Evolutionary conservation across 2,113 vertebrate genomes (phyloP).

Genomic region (Orthonyx spaldingii): DNA sequence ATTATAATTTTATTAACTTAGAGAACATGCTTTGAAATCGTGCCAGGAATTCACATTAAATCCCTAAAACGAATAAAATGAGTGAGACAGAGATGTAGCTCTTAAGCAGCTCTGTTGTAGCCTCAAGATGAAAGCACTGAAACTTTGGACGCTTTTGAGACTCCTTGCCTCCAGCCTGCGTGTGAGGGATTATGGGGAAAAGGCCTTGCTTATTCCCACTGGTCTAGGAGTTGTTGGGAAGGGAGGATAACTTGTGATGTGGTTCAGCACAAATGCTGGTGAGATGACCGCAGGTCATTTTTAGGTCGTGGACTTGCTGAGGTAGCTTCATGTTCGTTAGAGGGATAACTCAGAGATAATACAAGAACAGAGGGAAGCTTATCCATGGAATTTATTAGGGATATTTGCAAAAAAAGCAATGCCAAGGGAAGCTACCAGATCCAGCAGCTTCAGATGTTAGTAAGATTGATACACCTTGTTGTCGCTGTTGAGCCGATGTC

Average conservation of each 20-base stretch:
- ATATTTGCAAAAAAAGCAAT: background rate
- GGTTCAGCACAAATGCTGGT: background rate
- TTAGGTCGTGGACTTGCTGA: background rate
- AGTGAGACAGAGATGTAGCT: background rate
- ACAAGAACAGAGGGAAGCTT: background rate
- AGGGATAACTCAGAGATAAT: background rate
- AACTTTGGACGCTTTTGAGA: conserved; percentile 2
- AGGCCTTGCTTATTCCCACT: background rate
- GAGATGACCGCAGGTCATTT: conserved; percentile 18
- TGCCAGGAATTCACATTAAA: conserved; percentile 20
- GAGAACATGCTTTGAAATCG: conserved; percentile 22
- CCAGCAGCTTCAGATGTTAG: background rate
- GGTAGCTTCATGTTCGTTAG: background rate
- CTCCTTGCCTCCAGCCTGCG: background rate
- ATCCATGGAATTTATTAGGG: background rate
- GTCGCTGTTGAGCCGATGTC: too few species aligned
- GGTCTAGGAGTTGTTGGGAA: background rate
- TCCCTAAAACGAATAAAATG: background rate
- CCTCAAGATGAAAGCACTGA: conserved; percentile 7
- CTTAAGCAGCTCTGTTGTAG: background rate
- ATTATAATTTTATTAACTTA: conserved; percentile 27
- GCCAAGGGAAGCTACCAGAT: background rate
- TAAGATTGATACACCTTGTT: too few species aligned
- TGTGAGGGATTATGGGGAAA: background rate
- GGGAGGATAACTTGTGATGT: background rate